These are phyloP conservation scores for Ochotona princeps DNA, from an alignment of 2,113 vertebrate genomes.

Conservation along the genomic window DNA sequence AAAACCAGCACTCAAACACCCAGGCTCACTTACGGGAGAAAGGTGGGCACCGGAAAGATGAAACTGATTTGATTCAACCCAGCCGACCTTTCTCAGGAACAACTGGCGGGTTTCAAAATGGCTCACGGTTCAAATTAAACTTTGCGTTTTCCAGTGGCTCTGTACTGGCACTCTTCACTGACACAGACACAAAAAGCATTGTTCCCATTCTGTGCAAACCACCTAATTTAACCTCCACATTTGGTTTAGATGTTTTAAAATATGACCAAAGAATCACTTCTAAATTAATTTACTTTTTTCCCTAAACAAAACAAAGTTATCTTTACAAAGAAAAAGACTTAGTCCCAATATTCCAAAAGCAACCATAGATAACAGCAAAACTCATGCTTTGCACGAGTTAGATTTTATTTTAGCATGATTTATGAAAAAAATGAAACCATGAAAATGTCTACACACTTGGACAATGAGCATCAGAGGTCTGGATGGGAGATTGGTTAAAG, in stretches of 20 bases:
- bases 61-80: constrained; percentile 15
- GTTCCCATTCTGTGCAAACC: neutral
- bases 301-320: constrained; percentile 32
- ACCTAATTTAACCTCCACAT: constrained; percentile 8
- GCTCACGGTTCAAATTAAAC: constrained; percentile 12
- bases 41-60: neutral
- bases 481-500: neutral
- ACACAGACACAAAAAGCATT: neutral
- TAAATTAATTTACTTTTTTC: constrained; percentile 1
- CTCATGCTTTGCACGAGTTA: neutral
- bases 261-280: constrained; percentile 1
- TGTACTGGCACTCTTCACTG: neutral
- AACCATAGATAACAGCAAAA: neutral
- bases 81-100: constrained; percentile 18
- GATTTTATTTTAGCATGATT: constrained; percentile 24
- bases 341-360: neutral
- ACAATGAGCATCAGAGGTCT: neutral
- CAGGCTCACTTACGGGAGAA: neutral
- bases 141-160: neutral
- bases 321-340: neutral
- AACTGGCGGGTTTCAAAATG: constrained; percentile 56
- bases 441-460: neutral
- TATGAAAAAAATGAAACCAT: neutral
- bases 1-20: neutral
- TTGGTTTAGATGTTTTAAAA: constrained; percentile 49